These are phyloP conservation scores for Deilephila porcellus DNA, from an alignment of 2,888 invertebrate genomes.

Conservation along the genomic window DNA sequence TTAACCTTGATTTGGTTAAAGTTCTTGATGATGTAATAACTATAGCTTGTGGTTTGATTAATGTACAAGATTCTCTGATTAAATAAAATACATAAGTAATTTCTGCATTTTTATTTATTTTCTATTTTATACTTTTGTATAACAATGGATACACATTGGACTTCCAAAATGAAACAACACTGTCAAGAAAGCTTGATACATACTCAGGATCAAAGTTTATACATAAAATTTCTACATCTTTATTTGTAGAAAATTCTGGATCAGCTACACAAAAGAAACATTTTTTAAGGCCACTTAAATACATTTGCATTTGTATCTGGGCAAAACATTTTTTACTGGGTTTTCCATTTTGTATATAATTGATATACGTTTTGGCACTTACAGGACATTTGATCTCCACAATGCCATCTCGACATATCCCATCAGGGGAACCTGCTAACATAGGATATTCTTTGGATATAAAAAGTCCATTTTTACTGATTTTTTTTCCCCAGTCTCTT, in stretches of 20 bases:
- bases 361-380: neutral
- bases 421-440: slow-evolving; percentile 5
- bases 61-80: too few species aligned
- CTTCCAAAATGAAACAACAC: too few species aligned
- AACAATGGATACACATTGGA: too few species aligned
- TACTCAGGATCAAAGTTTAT: neutral
- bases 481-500: neutral
- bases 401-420: slow-evolving; percentile 1
- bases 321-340: slow-evolving; percentile 5
- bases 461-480: neutral
- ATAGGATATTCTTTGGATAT: slow-evolving; percentile 4
- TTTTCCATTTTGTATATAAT: slow-evolving; percentile 5
- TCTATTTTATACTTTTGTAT: too few species aligned
- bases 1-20: too few species aligned
- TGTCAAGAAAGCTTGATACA: neutral
- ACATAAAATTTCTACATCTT: neutral
- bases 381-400: neutral
- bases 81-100: too few species aligned
- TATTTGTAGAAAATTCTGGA: too few species aligned
- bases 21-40: too few species aligned
- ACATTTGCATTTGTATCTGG: neutral
- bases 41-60: too few species aligned
- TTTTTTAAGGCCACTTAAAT: neutral
- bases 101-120: too few species aligned
- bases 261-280: neutral